Conservation (phyloP, 92 coral and sea anemone genomes). For the Actinernus sp. region DNA sequence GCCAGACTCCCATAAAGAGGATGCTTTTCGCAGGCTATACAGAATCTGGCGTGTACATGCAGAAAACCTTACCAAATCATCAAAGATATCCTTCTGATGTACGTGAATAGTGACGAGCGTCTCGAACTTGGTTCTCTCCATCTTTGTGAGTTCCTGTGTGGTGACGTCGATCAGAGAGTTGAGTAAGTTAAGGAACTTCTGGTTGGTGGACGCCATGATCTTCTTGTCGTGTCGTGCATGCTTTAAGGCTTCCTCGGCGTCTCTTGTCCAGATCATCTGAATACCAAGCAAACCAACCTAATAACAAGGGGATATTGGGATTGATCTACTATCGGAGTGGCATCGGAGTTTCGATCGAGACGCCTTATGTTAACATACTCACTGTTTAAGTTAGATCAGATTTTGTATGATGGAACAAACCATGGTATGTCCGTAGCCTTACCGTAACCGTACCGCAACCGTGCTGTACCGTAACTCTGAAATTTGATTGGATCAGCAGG, state of each 20-base stretch:
- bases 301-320: neutral
- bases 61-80: slow-evolving; percentile 67
- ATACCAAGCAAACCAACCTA: slow-evolving; percentile 91
- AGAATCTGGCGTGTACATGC: too few species aligned
- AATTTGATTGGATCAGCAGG: too few species aligned
- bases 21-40: too few species aligned
- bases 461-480: too few species aligned
- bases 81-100: slow-evolving; percentile 92
- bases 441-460: too few species aligned
- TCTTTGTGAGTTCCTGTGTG: slow-evolving; percentile 89
- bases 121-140: slow-evolving; percentile 94
- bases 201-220: slow-evolving; percentile 88
- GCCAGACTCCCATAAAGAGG: too few species aligned
- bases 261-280: slow-evolving; percentile 96
- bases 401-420: too few species aligned
- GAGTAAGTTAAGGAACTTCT: slow-evolving; percentile 86
- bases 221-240: slow-evolving; percentile 92
- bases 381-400: too few species aligned
- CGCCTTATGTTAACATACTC: too few species aligned
- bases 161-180: slow-evolving; percentile 90
- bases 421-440: too few species aligned
- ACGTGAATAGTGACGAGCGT: slow-evolving; percentile 92
- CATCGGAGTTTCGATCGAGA: neutral
- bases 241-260: slow-evolving; percentile 89
- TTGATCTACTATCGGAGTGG: neutral